phyloP scores from a whole-genome alignment of 2,113 vertebrate species.

The Rhinoptilus africanus region DNA sequence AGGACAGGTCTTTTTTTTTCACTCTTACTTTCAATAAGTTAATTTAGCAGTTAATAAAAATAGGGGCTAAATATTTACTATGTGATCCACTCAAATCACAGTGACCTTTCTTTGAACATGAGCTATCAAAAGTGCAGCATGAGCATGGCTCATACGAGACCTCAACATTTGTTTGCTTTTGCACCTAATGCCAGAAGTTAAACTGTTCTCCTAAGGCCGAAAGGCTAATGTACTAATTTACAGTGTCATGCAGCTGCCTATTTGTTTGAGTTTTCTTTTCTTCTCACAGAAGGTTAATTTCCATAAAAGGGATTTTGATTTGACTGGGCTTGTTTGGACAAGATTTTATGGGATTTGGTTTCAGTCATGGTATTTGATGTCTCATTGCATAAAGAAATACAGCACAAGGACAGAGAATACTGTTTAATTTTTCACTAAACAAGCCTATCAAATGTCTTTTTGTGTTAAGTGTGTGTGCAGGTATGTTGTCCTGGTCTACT shows the following conservation, averaged over 20 bases:
- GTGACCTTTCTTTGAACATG: background rate
- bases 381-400: background rate
- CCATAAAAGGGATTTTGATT: conserved; percentile 53
- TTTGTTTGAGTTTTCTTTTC: conserved; percentile 33
- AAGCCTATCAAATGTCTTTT: background rate
- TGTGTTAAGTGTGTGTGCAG: background rate
- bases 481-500: background rate
- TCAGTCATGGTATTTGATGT: background rate
- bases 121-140: background rate
- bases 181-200: background rate
- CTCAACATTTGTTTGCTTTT: conserved; percentile 47
- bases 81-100: background rate
- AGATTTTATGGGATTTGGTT: conserved; percentile 55
- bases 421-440: background rate
- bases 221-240: conserved; percentile 20
- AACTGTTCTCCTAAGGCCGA: conserved; percentile 1
- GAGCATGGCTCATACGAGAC: background rate
- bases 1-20: background rate
- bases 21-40: background rate
- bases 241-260: background rate
- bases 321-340: conserved; percentile 44
- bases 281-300: conserved; percentile 49
- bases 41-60: background rate
- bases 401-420: background rate
- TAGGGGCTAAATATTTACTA: background rate